A percentile compares a stretch with the other conserved stretches of the same genome.
These are phyloP conservation scores for Plusia festucae DNA, from an alignment of 2,888 invertebrate species.

Conservation along the genomic window DNA sequence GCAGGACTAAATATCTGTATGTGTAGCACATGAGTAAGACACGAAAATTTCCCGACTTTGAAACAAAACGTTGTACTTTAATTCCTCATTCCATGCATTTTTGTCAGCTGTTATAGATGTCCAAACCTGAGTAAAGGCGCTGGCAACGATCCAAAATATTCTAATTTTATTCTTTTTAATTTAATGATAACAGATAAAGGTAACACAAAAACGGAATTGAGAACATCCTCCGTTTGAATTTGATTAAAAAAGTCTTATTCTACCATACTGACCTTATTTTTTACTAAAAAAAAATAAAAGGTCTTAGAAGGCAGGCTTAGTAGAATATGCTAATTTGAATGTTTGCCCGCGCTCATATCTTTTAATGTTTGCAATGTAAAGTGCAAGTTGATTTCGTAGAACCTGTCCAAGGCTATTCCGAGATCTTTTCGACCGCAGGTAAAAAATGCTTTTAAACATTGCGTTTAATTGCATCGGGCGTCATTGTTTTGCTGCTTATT, in stretches of 20 bases:
- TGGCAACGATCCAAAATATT: no score
- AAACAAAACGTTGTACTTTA: background rate
- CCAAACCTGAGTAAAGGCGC: no score
- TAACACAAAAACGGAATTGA: no score
- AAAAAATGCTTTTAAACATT: conserved; percentile 29
- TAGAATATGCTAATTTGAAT: conserved; percentile 19
- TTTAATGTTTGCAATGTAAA: conserved; percentile 48
- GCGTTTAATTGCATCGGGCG: conserved; percentile 23
- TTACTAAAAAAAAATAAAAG: background rate
- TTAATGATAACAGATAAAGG: no score
- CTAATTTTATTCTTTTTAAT: no score
- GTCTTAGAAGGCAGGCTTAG: background rate
- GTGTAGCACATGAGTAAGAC: no score
- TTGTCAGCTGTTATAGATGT: background rate
- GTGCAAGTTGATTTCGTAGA: conserved; percentile 37
- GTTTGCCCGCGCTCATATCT: conserved; percentile 33
- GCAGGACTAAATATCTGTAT: background rate
- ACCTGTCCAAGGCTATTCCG: conserved; percentile 45
- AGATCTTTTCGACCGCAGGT: conserved; percentile 38
- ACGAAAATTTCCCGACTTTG: background rate
- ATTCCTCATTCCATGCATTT: background rate
- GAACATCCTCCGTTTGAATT: no score
- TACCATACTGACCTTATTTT: background rate
- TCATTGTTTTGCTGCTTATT: conserved; percentile 27
- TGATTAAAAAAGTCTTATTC: no score